These are phyloP conservation scores for Aphelocoma coerulescens DNA, from an alignment of 2,113 vertebrate species.

Conservation along the genomic window DNA sequence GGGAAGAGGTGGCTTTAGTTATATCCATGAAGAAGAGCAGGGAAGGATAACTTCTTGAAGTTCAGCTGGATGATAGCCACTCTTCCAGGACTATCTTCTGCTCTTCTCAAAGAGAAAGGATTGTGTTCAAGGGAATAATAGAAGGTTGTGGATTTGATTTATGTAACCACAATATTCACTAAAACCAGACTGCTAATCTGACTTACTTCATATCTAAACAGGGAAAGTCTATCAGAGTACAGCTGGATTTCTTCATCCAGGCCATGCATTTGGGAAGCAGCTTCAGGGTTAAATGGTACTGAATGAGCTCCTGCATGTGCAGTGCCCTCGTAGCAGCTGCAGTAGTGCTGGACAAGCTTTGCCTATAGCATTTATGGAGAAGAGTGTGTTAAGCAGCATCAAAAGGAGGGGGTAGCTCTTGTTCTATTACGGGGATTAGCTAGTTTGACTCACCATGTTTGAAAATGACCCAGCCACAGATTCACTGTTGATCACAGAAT, in stretches of 20 bases:
- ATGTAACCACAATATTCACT: rapidly evolving
- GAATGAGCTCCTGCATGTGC: background rate
- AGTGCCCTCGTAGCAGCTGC: background rate
- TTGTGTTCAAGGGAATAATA: background rate
- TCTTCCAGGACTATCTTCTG: background rate
- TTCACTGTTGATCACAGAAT: background rate
- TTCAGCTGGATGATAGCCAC: background rate
- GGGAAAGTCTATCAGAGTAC: background rate
- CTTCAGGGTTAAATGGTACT: background rate
- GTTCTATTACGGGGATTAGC: background rate
- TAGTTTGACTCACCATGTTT: background rate
- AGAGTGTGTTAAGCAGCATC: background rate
- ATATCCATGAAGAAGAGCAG: background rate
- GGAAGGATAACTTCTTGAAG: background rate
- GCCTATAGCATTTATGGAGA: background rate
- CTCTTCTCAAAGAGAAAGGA: background rate
- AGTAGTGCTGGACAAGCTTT: background rate
- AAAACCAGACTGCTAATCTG: background rate
- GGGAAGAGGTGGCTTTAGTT: background rate
- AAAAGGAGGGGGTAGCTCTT: background rate
- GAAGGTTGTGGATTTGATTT: background rate
- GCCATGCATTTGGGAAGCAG: background rate
- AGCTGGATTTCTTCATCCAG: background rate
- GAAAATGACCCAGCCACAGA: background rate
- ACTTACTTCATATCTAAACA: background rate